Evolutionary conservation across 2,797 vertebrate genomes (phyloP).

Genomic region (Rhinogobio ventralis): DNA sequence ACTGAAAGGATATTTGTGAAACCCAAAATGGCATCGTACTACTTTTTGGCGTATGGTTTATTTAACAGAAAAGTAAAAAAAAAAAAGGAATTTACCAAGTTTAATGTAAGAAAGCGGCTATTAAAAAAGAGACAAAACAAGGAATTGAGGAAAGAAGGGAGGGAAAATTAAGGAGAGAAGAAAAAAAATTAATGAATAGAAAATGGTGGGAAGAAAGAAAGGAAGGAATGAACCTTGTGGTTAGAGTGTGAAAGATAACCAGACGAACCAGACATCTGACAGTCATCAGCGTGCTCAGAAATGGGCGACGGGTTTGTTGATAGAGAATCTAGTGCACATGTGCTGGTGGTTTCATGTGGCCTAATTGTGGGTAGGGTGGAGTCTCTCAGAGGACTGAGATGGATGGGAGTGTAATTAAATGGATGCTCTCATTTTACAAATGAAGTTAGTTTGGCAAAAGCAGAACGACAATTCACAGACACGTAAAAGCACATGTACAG

Average conservation of each 20-base stretch:
- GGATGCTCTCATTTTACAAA: conserved; percentile 33
- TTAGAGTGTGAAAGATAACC: background rate
- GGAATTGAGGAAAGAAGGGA: background rate
- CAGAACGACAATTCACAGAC: conserved; percentile 6
- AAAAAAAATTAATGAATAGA: background rate
- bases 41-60: background rate
- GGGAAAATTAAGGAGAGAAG: background rate
- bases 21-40: too few species aligned
- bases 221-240: background rate
- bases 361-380: conserved; percentile 25
- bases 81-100: background rate
- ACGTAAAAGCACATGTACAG: background rate
- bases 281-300: background rate
- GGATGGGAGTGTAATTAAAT: conserved; percentile 32
- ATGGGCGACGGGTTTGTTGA: background rate
- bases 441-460: conserved; percentile 22
- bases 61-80: background rate
- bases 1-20: too few species aligned
- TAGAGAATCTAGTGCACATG: conserved; percentile 23
- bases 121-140: background rate
- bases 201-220: background rate
- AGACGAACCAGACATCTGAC: background rate
- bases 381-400: conserved; percentile 20
- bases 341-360: conserved; percentile 32
- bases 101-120: background rate